Percentiles rank a stretch among this genome's conserved stretches.
phyloP scores from a whole-genome alignment of 2,888 invertebrate genomes.

The Nephrocerus scutellatus region DNA sequence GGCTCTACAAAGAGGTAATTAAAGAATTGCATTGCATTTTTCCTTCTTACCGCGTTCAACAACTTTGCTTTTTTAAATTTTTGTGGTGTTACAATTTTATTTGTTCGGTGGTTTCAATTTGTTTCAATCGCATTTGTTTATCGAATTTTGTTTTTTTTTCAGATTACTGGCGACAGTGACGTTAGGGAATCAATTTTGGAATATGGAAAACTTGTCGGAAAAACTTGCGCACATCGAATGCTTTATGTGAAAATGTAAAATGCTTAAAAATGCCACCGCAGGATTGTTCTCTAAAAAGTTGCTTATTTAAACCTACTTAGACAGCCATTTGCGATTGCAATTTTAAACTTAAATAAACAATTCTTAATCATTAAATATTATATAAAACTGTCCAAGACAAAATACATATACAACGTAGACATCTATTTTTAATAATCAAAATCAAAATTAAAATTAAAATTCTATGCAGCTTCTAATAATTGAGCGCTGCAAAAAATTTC shows the following conservation, averaged over 20 bases:
- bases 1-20: slow-evolving; percentile 32
- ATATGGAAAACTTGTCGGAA: slow-evolving; percentile 43
- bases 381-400: too few relatives aligned
- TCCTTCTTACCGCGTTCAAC: not conserved
- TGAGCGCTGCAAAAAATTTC: too few relatives aligned
- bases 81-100: too few relatives aligned
- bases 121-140: slow-evolving; percentile 6
- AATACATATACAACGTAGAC: too few relatives aligned
- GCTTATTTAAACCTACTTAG: too few relatives aligned
- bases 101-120: too few relatives aligned
- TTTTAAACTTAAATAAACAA: too few relatives aligned
- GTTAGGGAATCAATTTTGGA: slow-evolving; percentile 35
- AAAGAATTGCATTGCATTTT: slow-evolving; percentile 7
- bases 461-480: too few relatives aligned
- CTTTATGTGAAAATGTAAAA: slow-evolving; percentile 30
- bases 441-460: too few relatives aligned
- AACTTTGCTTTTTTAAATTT: not conserved
- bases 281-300: not conserved
- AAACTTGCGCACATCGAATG: slow-evolving; percentile 41
- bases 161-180: slow-evolving; percentile 28
- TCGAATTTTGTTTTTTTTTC: slow-evolving; percentile 14
- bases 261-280: not conserved
- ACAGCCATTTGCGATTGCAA: too few relatives aligned
- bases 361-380: too few relatives aligned
- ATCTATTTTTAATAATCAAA: too few relatives aligned